Evolutionary conservation across 2,888 invertebrate species (phyloP), one percentile per base, ranked within the genome.

Genomic region (Amphimallon solstitiale): DNA sequence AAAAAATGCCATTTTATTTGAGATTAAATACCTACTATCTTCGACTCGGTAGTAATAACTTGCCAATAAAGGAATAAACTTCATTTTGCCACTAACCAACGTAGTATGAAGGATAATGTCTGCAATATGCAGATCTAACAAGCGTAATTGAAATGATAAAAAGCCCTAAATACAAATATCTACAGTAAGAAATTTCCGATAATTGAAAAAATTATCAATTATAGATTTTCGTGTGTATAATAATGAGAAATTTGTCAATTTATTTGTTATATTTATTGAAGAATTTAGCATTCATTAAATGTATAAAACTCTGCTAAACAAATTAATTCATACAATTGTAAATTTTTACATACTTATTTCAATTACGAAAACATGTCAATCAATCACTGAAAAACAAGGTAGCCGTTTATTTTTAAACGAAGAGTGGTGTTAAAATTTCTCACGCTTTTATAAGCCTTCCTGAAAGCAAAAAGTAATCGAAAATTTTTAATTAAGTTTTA

Each of bases 211-310:
- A 49, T 23, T 23, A 49, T 49, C 49, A 49, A 49, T 23, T 29
- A 7, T 29, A 29, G 29, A 29, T 2, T 23, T 49, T 48, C 23
- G 23, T 49, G 15, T 51, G 15, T 40, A 40, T 14, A 40, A 1
- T 12, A 40, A 14, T 14, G 14, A 40, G 12, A 34, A 54, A 54
- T 40, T 43, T 56, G 40, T 43, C 56, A 43, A 43, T 21, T 23
- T 10, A 56, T 23, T 12, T 19, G 29, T 21, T 21, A n/a, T 40
- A 40, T 56, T 56, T 56, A 37, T 43, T 56, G 21, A 29, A 43
- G 23, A 43, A 56, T 56, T 56, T n/a, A 56, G 56, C 56, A 19
- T 19, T 23, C 40, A 23, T 56, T 37, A 56, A 56, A 56, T 56
- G 23, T 56, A 56, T 43, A 56, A 56, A 54, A 56, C 14, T 10